Base-by-base conservation (phyloP, 2,888 invertebrate genomes). In the Eupithecia subfuscata region DNA sequence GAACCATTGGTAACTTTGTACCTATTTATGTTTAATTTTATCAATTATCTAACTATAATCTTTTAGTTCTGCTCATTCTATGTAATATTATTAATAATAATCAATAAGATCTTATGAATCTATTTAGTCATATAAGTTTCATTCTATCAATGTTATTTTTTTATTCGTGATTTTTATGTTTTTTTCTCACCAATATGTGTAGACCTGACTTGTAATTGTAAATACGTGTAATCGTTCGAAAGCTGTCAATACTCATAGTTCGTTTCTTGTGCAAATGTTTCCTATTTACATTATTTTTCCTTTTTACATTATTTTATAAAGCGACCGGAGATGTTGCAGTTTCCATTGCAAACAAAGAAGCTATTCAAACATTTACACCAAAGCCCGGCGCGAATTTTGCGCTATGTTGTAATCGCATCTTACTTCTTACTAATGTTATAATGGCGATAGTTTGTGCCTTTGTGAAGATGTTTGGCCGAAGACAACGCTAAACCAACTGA, bases 181-280 rank as follows among this genome's bases (percentile, higher is more conserved):
- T 25, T 4, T 60, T 25, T 14, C 25, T 60, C 60, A 60, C 25
- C 60, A 25, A 14, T 25, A 60, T 60, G 14, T 45, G 56, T 73
- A 73, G 71, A 73, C 71, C 72, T 72, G 73, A 70, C 70, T 14
- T 12, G 34, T 75, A 34, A 34, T 34, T 64, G 60, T 60, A 60
- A 60, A 60, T 60, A 60, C 25, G 22, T 25, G 14, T n/a, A n/a
- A 48, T 63, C 25, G 30, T 12, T 34, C 60, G 60, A 60, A 64
- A 22, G 64, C 16, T 30, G 16, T 75, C 40, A 25, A 70, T 52
- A 52, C 22, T 68, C 30, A 30, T 71, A 67, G 45, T 74, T 71
- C 67, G 43, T 72, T 11, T 70, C n/a, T 48, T 73, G 68, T 68
- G 71, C 69, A 74, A 74, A 2, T 78, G 30, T 52, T 48, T 18